phyloP scores from a whole-genome alignment of 2,113 vertebrate species.

The Paracanthobrama guichenoti region DNA sequence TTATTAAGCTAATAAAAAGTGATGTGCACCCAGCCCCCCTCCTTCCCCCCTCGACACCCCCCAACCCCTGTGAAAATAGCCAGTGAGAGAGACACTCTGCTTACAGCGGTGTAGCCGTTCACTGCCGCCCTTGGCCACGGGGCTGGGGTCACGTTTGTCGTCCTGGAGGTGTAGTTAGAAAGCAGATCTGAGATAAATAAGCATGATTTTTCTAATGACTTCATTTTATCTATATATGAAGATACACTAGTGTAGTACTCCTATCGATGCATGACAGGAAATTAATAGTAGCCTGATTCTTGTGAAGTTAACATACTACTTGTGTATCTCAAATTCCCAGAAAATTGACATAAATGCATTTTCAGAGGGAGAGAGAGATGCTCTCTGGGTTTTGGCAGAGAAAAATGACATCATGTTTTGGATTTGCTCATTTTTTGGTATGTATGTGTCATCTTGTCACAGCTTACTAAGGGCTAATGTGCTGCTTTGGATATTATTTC shows the following conservation, averaged over 20 bases:
- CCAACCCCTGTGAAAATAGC: slow-evolving; percentile 90
- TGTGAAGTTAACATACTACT: neutral
- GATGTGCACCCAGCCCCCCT: slow-evolving; percentile 87
- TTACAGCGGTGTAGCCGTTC: neutral
- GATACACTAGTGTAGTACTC: neutral
- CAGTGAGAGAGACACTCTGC: slow-evolving; percentile 85
- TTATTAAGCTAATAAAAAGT: slow-evolving; percentile 99
- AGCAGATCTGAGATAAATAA: neutral
- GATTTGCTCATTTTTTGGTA: slow-evolving; percentile 67
- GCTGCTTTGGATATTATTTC: slow-evolving; percentile 68
- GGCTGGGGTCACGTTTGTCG: slow-evolving; percentile 37
- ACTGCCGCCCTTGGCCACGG: slow-evolving; percentile 23
- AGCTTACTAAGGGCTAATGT: slow-evolving; percentile 73
- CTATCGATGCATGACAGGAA: neutral
- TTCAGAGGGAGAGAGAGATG: slow-evolving; percentile 38
- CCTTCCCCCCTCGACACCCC: slow-evolving; percentile 26
- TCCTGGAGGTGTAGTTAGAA: neutral
- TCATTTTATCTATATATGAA: neutral
- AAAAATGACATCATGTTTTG: slow-evolving; percentile 71
- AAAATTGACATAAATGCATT: slow-evolving; percentile 26
- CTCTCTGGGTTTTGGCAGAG: slow-evolving; percentile 41
- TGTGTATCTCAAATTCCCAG: slow-evolving; percentile 5
- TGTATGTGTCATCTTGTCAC: slow-evolving; percentile 70
- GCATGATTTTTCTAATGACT: neutral
- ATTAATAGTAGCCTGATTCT: slow-evolving; percentile 13